Evolutionary conservation across 1,140 invertebrate species (phyloP), one percentile per base, ranked within the genome.

Genomic region (Bombus breviceps): DNA sequence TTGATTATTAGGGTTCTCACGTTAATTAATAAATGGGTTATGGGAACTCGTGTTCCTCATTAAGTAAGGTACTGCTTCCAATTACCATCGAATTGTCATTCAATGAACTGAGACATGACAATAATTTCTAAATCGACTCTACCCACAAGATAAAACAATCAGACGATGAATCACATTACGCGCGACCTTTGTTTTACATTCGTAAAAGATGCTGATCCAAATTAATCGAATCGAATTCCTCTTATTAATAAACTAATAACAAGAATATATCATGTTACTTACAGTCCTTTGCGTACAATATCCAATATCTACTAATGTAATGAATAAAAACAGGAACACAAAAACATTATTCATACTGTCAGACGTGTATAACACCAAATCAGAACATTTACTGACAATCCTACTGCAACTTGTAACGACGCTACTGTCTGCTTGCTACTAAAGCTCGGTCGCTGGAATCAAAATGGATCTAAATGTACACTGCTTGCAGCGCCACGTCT

Each of bases 101-200:
- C 62, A 43, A 69, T n/a, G 22, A 69, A 15, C 12, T 13, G 25
- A 57, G 68, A 64, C 62, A 80, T 37, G 28, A 53, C 15, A 32
- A 68, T 66, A 81, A 75, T 43, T 68, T 68, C 43, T 81, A 74
- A 85, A 68, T 72, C 41, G 59, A 81, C 69, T 68, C 12, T 74
- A 59, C 8, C 41, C 43, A n/a, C 22, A 13, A 74, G 79, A 81
- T 85, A 81, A n/a, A 85, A 68, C 73, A 89, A 89, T 89, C 86
- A 39, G 15, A 53, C 22, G 87, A 89, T 89, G 88, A 89, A 86
- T 89, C 88, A 89, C 37, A 41, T 34, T 53, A 79, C 66, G 18
- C 47, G 57, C 69, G 81, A 53, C 75, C 78, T 76, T 81, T 81
- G 64, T 57, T 81, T 66, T 82, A 47, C 34, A 43, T 66, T 62